A percentile compares a stretch with the other conserved stretches of the same genome.
Evolutionary conservation across 2,888 invertebrate genomes (phyloP).

Genomic region (Lochmaea crataegi): DNA sequence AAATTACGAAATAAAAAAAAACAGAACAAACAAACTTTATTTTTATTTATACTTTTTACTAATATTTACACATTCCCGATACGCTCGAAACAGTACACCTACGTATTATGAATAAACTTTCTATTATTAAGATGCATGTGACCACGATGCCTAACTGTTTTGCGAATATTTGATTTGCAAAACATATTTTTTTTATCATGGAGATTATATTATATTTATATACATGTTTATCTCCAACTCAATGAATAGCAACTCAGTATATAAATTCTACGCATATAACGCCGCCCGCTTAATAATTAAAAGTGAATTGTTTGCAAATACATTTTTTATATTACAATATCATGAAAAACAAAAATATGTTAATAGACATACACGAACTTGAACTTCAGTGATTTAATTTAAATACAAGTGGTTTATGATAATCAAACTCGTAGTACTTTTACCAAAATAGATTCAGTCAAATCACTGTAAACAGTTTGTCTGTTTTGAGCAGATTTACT

Average conservation of each 20-base stretch:
- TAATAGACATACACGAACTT: neutral
- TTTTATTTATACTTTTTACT: neutral
- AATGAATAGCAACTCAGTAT: neutral
- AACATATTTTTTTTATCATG: slow-evolving; percentile 1
- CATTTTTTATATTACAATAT: neutral
- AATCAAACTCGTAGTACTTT: too few species aligned
- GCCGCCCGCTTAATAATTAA: too few species aligned
- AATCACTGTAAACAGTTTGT: too few species aligned
- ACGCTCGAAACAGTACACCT: neutral
- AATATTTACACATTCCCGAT: slow-evolving; percentile 11
- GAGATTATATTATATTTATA: slow-evolving; percentile 8
- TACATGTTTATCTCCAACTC: neutral
- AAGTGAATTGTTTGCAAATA: too few species aligned
- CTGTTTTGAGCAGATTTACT: too few species aligned
- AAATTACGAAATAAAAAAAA: too few species aligned
- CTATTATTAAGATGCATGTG: slow-evolving; percentile 8
- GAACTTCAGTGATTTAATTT: neutral
- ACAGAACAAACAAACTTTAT: neutral
- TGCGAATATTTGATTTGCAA: neutral
- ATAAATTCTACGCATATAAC: neutral
- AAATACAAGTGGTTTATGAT: too few species aligned
- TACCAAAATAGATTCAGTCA: too few species aligned
- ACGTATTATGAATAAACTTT: neutral
- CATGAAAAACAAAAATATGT: neutral
- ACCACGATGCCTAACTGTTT: neutral